Evolutionary conservation across 2,113 vertebrate genomes (phyloP), one percentile per base, ranked within the genome.

Genomic region (Motacilla tschutschensis): DNA sequence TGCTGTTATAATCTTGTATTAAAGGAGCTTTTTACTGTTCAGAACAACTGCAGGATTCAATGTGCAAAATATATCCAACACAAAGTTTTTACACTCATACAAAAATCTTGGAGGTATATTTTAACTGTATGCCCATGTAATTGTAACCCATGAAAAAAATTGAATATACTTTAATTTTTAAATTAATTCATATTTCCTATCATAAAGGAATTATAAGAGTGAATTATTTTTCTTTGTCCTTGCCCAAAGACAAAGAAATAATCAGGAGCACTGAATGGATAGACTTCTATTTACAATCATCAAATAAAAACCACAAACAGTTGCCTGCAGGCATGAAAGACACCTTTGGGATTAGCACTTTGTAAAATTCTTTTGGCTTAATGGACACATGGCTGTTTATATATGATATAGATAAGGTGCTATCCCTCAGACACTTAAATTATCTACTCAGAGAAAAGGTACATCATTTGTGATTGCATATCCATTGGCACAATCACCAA

Each of bases 231-330:
- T n/a, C 48, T 28, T 51, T 71, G 38, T 64, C 85, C 58, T 87
- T 89, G 29, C 14, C 43, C n/a, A 87, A 93, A 87, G 83, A 78
- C 66, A 87, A 78, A 71, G 41, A 71, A 89, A 93, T 75, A 67
- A 85, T 57, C 31, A 75, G 29, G 8, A 83, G 14, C 18, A 40
- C 28, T 60, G 46, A 50, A 83, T 36, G 26, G 54, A 46, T 11
- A 85, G 44, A 62, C 38, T 91, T 83, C 44, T 53, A 71, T 57
- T 83, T 89, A 67, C 13, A 87, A 15, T 15, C 41, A 57, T 33
- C 50, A 78, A 70, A 80, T 71, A 93, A 74, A 74, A 72, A n/a
- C 4, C 50, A 78, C 82, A 53, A 83, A 83, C 14, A 46, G 48
- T 83, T 62, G 41, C 69, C 81, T 77, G 41, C 29, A 67, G 38